A percentile compares a stretch with the other conserved stretches of the same genome.
phyloP scores from a whole-genome alignment of 2,113 vertebrate species.

The Plotosus lineatus region DNA sequence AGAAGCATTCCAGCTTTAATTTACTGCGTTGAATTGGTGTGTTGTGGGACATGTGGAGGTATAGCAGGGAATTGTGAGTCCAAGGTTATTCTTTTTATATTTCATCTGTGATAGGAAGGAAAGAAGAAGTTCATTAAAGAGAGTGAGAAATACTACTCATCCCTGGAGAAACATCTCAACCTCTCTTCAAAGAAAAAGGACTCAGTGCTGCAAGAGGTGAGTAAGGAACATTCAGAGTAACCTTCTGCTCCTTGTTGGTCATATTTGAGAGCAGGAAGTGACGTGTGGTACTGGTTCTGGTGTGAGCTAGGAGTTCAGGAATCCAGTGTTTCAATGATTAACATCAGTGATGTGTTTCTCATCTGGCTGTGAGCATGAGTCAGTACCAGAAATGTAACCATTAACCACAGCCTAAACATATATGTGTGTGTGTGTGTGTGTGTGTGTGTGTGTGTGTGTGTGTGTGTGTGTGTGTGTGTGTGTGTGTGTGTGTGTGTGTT shows the following conservation, averaged over 20 bases:
- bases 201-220: constrained; percentile 92
- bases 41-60: background rate
- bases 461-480: background rate
- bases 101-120: constrained; percentile 79
- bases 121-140: constrained; percentile 99
- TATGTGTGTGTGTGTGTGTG: background rate
- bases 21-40: too few relatives aligned
- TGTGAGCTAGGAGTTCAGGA: background rate
- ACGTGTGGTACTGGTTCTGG: background rate
- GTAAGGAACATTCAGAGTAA: constrained; percentile 15
- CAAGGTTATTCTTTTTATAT: background rate
- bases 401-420: constrained; percentile 38
- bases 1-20: constrained; percentile 9
- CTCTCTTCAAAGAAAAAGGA: constrained; percentile 97
- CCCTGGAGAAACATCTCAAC: constrained; percentile 94
- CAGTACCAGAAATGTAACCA: constrained; percentile 19
- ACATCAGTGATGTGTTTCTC: background rate
- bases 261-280: background rate
- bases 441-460: background rate
- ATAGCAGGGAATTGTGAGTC: background rate
- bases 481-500: background rate
- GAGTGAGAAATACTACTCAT: constrained; percentile 95
- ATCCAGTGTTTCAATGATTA: constrained; percentile 2
- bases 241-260: too few relatives aligned
- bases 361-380: background rate